These are phyloP conservation scores for Orchesellides sinensis DNA, from an alignment of 2,888 invertebrate genomes.

Conservation along the genomic window DNA sequence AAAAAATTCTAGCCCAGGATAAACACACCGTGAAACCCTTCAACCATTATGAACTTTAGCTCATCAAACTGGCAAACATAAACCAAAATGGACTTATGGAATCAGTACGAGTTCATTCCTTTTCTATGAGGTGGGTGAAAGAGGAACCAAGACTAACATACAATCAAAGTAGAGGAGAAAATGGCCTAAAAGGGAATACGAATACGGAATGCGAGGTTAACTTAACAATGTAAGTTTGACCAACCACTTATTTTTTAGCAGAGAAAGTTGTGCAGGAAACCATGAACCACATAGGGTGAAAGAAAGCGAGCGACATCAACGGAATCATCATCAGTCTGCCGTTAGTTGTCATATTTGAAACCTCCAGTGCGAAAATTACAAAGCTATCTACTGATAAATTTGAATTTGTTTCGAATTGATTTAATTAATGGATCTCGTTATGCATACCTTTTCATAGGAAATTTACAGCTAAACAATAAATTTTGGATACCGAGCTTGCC, in stretches of 20 bases:
- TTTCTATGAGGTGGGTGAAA: not conserved
- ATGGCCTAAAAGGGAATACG: not conserved
- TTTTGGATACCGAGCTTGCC: too few relatives aligned
- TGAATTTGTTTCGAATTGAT: not conserved
- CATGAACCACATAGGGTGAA: not conserved
- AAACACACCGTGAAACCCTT: too few relatives aligned
- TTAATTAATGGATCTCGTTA: not conserved
- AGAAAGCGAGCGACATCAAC: too few relatives aligned
- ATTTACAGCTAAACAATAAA: not conserved
- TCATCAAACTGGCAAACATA: constrained; percentile 1
- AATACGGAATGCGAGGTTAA: too few relatives aligned
- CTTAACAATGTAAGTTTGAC: not conserved
- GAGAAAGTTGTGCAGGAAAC: not conserved
- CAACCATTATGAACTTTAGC: not conserved
- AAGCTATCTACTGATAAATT: too few relatives aligned
- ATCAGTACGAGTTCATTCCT: not conserved
- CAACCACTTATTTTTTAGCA: not conserved
- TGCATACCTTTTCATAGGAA: not conserved
- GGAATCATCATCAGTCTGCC: too few relatives aligned
- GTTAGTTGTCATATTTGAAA: too few relatives aligned
- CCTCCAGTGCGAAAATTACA: too few relatives aligned
- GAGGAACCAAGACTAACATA: not conserved
- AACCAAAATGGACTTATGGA: not conserved
- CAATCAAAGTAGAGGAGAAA: not conserved
- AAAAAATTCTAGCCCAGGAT: too few relatives aligned